These are phyloP conservation scores for Aphelenchoides bicaudatus DNA, from an alignment of 2,888 invertebrate species.

Conservation along the genomic window DNA sequence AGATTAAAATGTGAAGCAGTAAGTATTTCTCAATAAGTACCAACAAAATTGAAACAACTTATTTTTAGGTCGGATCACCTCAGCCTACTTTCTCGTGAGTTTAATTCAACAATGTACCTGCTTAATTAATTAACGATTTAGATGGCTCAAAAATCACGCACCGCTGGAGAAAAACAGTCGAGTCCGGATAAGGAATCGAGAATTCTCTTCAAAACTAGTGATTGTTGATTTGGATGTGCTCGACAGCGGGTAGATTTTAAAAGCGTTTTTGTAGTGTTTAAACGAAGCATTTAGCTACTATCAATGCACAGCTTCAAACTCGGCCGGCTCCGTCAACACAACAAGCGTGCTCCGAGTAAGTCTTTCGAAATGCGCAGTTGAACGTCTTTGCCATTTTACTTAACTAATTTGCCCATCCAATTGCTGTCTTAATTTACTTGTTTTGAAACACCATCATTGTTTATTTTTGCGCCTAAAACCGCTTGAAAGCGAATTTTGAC, in stretches of 20 bases:
- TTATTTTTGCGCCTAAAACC: too few relatives aligned
- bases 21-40: too few relatives aligned
- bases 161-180: conserved; percentile 56
- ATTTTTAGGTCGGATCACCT: conserved; percentile 56
- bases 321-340: conserved; percentile 57
- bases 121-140: conserved; percentile 24
- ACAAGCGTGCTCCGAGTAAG: conserved; percentile 56
- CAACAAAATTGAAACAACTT: too few relatives aligned
- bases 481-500: too few relatives aligned
- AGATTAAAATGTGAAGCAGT: conserved; percentile 57
- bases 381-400: background rate
- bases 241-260: conserved; percentile 45
- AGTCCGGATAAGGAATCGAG: conserved; percentile 45
- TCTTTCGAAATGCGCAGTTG: conserved; percentile 13
- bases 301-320: conserved; percentile 54
- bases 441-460: background rate
- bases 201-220: conserved; percentile 51
- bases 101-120: conserved; percentile 14
- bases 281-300: conserved; percentile 39
- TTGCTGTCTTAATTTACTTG: background rate
- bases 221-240: conserved; percentile 56
- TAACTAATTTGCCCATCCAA: too few relatives aligned
- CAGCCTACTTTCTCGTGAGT: conserved; percentile 54
- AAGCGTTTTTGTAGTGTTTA: conserved; percentile 6
- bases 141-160: conserved; percentile 57